Evolutionary conservation across 2,797 vertebrate genomes (phyloP), one percentile per base, ranked within the genome.

Genomic region (Poeciliopsis turneri): DNA sequence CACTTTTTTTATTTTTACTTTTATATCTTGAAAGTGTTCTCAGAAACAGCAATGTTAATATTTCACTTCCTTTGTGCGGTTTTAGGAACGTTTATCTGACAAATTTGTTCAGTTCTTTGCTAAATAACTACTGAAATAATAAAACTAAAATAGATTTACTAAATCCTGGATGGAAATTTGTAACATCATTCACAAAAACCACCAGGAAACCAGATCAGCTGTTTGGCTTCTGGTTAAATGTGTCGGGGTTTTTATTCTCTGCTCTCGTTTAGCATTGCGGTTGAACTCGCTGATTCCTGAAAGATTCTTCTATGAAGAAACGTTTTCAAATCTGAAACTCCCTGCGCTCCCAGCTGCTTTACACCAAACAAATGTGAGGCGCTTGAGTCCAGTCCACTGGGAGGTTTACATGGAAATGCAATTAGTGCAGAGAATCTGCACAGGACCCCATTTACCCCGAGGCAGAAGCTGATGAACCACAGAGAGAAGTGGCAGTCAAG

Each of bases 371-470:
- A 68, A 69, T 69, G 39, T 41, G 39, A 25, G 36, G 39, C 10
- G 10, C 39, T 69, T n/a, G 20, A 41, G 66, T 69, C 66, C 39
- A 7, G 23, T n/a, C 39, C 36, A 43, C 7, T 69, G 66, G 66
- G 25, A 41, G 36, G 66, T 25, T 69, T 41, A 69, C 66, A 69
- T 23, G 39, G 36, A 69, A 69, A 69, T 69, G 39, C 66, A 69
- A 69, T 41, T 43, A 43, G 20, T 41, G 20, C 4, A 20, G 33
- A 20, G 61, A 66, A 23, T 11, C 61, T 39, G 9, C 0, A 18
- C 61, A 39, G 61, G 16, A 36, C 33, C 28, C 2, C 7, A 6
- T 64, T n/a, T 33, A 20, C 15, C 15, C 11, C 1, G 11, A 57
- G 33, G 61, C 5, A 36, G 16, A 64, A 28, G 4, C 59, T 8